Base-by-base conservation (phyloP, 2,797 vertebrate species). In the Characodon lateralis region DNA sequence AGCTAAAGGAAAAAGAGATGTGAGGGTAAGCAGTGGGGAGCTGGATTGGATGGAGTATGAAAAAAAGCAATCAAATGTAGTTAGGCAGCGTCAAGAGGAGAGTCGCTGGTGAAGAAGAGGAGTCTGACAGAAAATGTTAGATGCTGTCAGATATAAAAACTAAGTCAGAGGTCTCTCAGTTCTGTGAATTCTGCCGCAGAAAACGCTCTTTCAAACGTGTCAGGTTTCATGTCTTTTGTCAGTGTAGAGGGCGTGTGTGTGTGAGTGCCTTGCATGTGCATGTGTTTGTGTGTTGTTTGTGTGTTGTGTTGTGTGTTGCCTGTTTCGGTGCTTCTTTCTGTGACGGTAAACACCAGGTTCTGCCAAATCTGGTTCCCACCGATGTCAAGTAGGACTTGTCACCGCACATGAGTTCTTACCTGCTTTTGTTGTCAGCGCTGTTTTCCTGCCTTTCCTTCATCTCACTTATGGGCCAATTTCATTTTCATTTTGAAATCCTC, bases 31-130 rank as follows among this genome's bases (percentile, higher is more conserved):
- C 73, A 58, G 61, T 74, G 74, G 79, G 75, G 78, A 77, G 82
- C 68, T 76, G 65, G 70, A 81, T 81, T 87, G 81, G 82, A 86
- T 73, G 78, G 80, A 84, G 79, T 83, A 86, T 85, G 77, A 85
- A 89, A 88, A 74, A 87, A 84, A 83, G 58, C 81, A 86, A 87
- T 89, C 80, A 85, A 78, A 71, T 81, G 68, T 72, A 79, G 83
- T 86, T 81, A 78, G 79, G 80, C 70, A 69, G 82, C 55, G 63
- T 31, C 41, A 59, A 68, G 63, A 78, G 50, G 53, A 84, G 83
- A 80, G 58, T 78, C 50, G 85, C 24, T 48, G 20, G 81, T 71
- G 68, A 59, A 72, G 53, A 76, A 55, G 55, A 78, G 75, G 73
- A 53, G 18, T 79, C 68, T 82, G 61, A 81, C 28, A 79, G 24